Conservation (phyloP, 2,797 vertebrate species). For the Sylvia borin region DNA sequence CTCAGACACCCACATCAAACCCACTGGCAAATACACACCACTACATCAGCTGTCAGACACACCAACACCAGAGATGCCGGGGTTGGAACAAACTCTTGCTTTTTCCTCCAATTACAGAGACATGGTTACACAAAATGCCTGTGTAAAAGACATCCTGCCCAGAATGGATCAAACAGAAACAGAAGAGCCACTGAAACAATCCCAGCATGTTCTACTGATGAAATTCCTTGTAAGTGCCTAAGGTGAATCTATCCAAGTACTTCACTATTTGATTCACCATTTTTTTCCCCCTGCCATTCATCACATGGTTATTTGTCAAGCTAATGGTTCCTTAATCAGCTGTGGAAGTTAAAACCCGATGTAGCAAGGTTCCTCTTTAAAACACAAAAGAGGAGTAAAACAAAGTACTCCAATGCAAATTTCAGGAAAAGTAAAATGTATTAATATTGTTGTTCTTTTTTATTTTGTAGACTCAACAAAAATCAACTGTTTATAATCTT, state of each 20-base stretch:
- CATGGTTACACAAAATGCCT: not conserved
- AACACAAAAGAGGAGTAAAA: not conserved
- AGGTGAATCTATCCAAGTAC: not conserved
- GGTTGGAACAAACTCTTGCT: not conserved
- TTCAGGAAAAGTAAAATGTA: not conserved
- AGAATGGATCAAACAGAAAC: not conserved
- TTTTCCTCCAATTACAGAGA: not conserved
- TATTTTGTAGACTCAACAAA: conserved; percentile 38
- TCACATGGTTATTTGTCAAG: conserved; percentile 5
- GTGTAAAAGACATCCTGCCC: not conserved
- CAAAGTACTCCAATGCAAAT: not conserved
- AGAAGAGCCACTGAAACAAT: not conserved
- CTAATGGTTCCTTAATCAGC: not conserved
- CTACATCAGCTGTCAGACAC: not conserved
- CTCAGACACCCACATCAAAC: not conserved
- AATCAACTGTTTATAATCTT: conserved; percentile 6
- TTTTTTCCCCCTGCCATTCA: not conserved
- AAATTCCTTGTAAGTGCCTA: not conserved
- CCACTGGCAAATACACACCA: not conserved
- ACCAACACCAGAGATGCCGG: not conserved
- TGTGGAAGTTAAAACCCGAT: not conserved
- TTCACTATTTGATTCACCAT: not conserved
- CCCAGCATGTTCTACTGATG: not conserved
- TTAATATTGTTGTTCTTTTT: not conserved
- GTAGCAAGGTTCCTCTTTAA: not conserved